Base-by-base conservation (phyloP, 2,113 vertebrate genomes). In the Chloropsis cyanopogon region DNA sequence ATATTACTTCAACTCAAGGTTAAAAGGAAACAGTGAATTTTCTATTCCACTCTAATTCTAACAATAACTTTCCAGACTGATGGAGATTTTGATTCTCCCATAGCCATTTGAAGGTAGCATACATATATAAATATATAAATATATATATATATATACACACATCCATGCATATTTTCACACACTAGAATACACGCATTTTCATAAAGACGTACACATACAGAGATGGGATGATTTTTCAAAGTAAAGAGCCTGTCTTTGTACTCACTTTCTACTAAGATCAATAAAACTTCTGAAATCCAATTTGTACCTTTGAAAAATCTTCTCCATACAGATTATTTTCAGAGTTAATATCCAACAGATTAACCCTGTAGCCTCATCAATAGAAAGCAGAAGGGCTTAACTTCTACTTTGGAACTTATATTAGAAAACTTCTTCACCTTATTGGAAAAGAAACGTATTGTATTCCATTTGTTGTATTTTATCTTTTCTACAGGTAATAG, bases 21-120 rank as follows among this genome's bases (percentile, higher is more conserved):
- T 78, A 96, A 93, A 96, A 82, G 33, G 47, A 93, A 88, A 87
- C 95, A 50, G 12, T 24, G 87, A 72, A 82, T 88, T 37, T 90
- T 71, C 19, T 78, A 31, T 60, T 37, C 29, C 15, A n/a, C 42
- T 82, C 90, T 35, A 71, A 65, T 96, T 96, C 66, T 10, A 90
- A 54, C 16, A 86, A 39, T 61, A 80, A 63, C 93, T 97, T 97
- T 88, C 78, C 44, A 52, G 23, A 89, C 63, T 95, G 61, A 86
- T 2, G 3, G 49, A 87, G 41, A 33, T 77, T 91, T 56, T 96
- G 77, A 95, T 96, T 97, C 88, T 70, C 20, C 53, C 15, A 54
- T 14, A 46, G 12, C 6, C 59, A n/a, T 68, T 79, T 86, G 49
- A 86, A 86, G 17, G 66, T 31, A 93, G 19, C 28, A 44, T 21